Percentiles rank a stretch among this genome's conserved stretches.
phyloP scores from a whole-genome alignment of 2,113 vertebrate genomes.

The Oenanthe melanoleuca region DNA sequence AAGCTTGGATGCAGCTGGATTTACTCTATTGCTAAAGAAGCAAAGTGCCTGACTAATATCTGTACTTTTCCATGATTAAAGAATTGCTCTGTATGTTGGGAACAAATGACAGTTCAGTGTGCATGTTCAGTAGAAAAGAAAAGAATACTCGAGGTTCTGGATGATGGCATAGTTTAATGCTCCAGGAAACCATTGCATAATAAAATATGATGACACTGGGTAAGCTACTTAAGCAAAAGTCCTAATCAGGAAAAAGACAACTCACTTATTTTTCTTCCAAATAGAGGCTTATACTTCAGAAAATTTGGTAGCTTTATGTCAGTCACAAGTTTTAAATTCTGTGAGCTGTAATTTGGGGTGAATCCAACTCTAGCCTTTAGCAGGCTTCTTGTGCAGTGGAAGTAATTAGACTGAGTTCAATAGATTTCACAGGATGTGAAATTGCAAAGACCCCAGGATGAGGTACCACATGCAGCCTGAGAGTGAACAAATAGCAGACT shows the following conservation, averaged over 20 bases:
- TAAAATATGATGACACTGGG: background rate
- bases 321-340: background rate
- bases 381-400: background rate
- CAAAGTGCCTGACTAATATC: background rate
- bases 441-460: background rate
- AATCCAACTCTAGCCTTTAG: background rate
- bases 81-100: background rate
- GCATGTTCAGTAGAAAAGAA: background rate
- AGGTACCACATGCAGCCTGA: background rate
- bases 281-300: background rate
- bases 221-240: background rate
- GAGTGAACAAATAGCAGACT: accelerated
- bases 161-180: background rate
- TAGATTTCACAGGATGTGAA: background rate
- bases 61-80: background rate
- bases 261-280: background rate
- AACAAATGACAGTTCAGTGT: background rate
- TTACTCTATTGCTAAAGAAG: background rate
- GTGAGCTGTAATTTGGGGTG: background rate
- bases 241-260: background rate
- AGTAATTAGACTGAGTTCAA: background rate
- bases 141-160: background rate
- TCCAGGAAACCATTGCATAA: background rate
- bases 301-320: background rate
- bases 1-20: background rate